phyloP scores from a whole-genome alignment of 2,797 vertebrate genomes.

The Hoplostethus atlanticus region DNA sequence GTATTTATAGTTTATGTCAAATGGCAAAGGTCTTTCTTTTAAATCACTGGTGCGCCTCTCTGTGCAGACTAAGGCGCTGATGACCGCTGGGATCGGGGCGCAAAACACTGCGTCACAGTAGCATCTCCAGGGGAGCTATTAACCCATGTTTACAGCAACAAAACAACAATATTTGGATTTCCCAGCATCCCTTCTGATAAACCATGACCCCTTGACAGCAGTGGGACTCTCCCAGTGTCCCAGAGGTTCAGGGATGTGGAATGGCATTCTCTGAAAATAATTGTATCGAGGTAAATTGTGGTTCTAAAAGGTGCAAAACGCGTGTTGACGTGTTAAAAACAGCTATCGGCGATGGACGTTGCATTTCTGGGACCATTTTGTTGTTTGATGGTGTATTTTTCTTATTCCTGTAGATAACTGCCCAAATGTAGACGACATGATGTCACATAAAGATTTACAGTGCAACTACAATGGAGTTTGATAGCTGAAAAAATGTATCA shows the following conservation, averaged over 20 bases:
- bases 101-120: slow-evolving; percentile 40
- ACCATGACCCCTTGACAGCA: slow-evolving; percentile 21
- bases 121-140: slow-evolving; percentile 53
- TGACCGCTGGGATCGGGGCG: slow-evolving; percentile 9
- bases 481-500: too few relatives aligned
- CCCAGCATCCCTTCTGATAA: slow-evolving; percentile 47
- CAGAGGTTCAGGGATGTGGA: slow-evolving; percentile 1
- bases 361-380: slow-evolving; percentile 13
- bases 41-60: not conserved
- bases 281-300: not conserved
- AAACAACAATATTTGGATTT: slow-evolving; percentile 62
- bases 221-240: slow-evolving; percentile 5
- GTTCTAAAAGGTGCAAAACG: not conserved
- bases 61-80: not conserved
- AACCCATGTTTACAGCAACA: slow-evolving; percentile 42
- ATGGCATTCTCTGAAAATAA: slow-evolving; percentile 4
- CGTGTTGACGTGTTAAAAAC: too few relatives aligned
- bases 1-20: not conserved
- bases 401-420: too few relatives aligned
- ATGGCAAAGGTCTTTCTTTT: not conserved
- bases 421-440: too few relatives aligned
- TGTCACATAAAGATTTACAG: too few relatives aligned
- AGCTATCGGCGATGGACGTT: not conserved
- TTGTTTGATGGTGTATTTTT: too few relatives aligned
- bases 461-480: too few relatives aligned